Base-by-base conservation (phyloP, 2,888 invertebrate species). In the Sesamia inferens region DNA sequence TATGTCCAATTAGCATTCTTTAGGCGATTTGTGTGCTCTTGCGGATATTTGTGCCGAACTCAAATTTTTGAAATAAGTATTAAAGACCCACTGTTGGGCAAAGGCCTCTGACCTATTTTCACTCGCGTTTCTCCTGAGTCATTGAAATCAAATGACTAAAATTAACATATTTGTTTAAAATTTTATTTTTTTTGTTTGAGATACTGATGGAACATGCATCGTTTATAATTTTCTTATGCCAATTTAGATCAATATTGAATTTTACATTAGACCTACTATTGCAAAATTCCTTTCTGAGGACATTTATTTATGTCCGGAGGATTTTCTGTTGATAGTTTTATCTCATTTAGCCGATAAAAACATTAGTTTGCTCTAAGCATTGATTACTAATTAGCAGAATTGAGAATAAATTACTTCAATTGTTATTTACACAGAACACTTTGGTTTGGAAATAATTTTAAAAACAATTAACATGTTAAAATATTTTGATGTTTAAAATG, bases 301-400 rank as follows among this genome's bases (percentile, higher is more conserved):
- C 31, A 2, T 3, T 31, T 31, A 31, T 54, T 19, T 22, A 24
- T 19, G 19, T 64, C 31, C 51, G 16, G 7, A 54, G 19, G 8
- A 55, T 58, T 61, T 66, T 57, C 47, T 19, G 51, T 63, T 47
- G 22, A 73, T 44, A 31, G n/a, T 42, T 74, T 76, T 83, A 79
- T 74, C 77, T 85, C 47, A 47, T 76, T 19, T 67, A 57, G 7
- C 44, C 2, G 3, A 51, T 54, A 22, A 57, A 68, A 42, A 65
- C 16, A 68, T 65, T 10, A 55, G 13, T 76, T 48, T 16, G 10
- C 19, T 57, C 19, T 77, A 51, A 51, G 22, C 24, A 73, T 48
- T 54, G n/a, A 16, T 62, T 24, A 2, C 0, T 39, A 58, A 78
- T 78, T 66, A 62, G 42, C 73, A 72, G 82, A 79, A 72, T 72